Evolutionary conservation across 2,888 invertebrate species (phyloP).

Genomic region (Crepidodera aurea): DNA sequence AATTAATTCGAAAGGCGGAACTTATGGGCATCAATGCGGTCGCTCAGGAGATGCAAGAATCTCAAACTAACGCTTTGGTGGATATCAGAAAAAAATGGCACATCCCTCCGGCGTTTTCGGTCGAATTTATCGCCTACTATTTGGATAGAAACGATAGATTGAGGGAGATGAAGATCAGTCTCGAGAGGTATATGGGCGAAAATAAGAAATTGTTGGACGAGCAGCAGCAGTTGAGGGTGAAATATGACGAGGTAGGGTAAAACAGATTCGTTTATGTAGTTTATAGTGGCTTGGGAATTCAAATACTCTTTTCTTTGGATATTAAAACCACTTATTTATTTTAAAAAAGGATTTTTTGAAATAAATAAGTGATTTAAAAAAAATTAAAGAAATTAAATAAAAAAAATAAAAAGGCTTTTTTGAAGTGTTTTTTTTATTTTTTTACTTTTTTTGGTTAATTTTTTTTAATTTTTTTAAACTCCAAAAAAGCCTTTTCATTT

Average conservation of each 20-base stretch:
- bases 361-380: too few species aligned
- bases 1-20: slow-evolving; percentile 84
- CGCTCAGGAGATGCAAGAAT: slow-evolving; percentile 82
- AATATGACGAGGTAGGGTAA: slow-evolving; percentile 81
- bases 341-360: too few species aligned
- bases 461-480: too few species aligned
- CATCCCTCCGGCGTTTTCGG: slow-evolving; percentile 91
- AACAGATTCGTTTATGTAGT: not conserved
- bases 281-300: too few species aligned
- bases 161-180: slow-evolving; percentile 77
- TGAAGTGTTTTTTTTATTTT: too few species aligned
- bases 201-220: slow-evolving; percentile 79
- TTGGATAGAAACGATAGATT: slow-evolving; percentile 87
- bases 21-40: slow-evolving; percentile 89
- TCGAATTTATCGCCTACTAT: slow-evolving; percentile 94
- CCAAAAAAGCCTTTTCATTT: too few species aligned
- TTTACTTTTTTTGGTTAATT: too few species aligned
- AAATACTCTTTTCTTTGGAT: too few species aligned
- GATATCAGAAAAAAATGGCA: slow-evolving; percentile 94
- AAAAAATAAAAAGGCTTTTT: too few species aligned
- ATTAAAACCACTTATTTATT: too few species aligned
- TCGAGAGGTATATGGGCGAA: slow-evolving; percentile 77
- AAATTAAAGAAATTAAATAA: too few species aligned
- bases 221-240: slow-evolving; percentile 76
- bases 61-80: slow-evolving; percentile 80